Conservation (phyloP, 2,113 vertebrate genomes). For the Enhydra lutris region DNA sequence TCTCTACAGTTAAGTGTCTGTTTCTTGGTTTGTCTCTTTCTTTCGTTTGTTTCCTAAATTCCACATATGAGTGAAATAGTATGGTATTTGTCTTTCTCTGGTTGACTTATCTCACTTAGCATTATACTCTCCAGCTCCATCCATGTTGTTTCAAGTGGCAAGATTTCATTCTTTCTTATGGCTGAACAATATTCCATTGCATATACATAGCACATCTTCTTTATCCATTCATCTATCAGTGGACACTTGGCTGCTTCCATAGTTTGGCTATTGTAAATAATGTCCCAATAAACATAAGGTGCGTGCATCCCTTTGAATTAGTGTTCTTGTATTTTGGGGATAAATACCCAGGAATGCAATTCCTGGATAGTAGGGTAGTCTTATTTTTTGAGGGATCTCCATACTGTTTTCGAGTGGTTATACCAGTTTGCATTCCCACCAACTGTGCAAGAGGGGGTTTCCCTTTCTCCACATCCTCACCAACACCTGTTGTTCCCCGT, state of each 20-base stretch:
- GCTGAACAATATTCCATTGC: not conserved
- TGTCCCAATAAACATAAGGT: not conserved
- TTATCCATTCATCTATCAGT: not conserved
- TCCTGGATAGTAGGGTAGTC: not conserved
- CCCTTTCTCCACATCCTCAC: not conserved
- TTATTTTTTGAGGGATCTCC: not conserved
- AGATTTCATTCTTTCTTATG: not conserved
- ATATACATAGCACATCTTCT: too few relatives aligned
- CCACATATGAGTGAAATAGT: not conserved
- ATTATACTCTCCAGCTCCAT: not conserved
- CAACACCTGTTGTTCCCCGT: not conserved
- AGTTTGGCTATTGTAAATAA: not conserved
- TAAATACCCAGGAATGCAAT: not conserved
- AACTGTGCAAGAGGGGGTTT: not conserved
- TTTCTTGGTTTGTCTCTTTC: not conserved
- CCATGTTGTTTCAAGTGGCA: not conserved
- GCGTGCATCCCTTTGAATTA: not conserved
- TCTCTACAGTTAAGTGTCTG: not conserved
- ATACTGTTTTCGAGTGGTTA: not conserved
- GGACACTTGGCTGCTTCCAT: not conserved
- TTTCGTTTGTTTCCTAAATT: not conserved
- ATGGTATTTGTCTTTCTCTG: not conserved
- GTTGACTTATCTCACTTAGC: not conserved
- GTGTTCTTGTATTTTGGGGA: not conserved
- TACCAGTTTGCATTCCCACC: not conserved